Conservation (phyloP, 2,113 vertebrate genomes). For the Bubalus kerabau region DNA sequence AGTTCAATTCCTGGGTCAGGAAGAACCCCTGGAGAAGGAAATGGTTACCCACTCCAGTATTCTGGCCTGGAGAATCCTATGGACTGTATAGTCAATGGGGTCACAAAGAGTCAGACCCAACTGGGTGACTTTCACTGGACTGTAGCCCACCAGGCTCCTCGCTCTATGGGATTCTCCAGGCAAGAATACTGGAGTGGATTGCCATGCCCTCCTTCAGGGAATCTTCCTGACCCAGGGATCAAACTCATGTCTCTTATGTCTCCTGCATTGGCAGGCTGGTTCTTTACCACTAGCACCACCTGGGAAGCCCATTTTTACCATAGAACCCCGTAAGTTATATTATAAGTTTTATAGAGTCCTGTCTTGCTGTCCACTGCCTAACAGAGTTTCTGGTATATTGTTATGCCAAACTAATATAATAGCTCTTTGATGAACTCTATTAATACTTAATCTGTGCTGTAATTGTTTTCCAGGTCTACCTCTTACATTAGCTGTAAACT, state of each 20-base stretch:
- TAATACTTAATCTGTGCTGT: neutral
- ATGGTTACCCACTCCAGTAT: no score
- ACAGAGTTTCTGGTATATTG: neutral
- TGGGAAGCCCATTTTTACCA: neutral
- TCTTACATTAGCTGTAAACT: neutral
- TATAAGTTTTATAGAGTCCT: neutral
- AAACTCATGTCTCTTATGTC: neutral
- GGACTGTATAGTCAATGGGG: no score
- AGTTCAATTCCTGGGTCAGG: fast-evolving
- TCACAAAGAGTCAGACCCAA: no score
- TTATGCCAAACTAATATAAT: neutral
- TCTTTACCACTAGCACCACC: neutral
- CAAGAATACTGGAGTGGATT: neutral
- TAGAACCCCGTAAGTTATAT: neutral
- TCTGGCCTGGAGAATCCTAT: no score
- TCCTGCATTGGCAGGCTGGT: neutral
- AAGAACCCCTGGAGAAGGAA: neutral
- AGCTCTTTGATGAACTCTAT: neutral
- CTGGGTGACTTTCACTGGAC: neutral
- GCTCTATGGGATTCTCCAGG: neutral
- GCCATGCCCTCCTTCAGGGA: neutral
- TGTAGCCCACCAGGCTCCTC: neutral
- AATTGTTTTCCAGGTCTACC: neutral
- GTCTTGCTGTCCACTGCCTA: neutral
- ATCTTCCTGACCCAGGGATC: neutral